Evolutionary conservation across 2,797 vertebrate species (phyloP), one percentile per base, ranked within the genome.

Genomic region (Sphaeramia orbicularis): DNA sequence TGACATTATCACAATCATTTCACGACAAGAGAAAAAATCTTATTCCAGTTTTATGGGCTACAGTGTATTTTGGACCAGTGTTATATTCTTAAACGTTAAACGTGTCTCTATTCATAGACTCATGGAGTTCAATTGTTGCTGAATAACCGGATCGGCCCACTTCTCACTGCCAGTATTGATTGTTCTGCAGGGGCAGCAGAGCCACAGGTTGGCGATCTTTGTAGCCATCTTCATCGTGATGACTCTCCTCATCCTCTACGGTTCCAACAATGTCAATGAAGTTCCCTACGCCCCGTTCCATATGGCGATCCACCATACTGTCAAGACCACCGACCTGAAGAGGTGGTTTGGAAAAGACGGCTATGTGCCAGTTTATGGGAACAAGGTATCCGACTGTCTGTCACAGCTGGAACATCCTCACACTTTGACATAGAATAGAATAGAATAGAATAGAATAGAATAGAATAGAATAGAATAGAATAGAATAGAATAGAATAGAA

Each of bases 241-340:
- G 78, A 99, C 94, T 45, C 94, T 99, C 80, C 93, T 98, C 89
- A 97, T 99, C 91, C 94, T 99, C 83, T 97, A 96, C 81, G 95
- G 94, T 89, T 99, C 96, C 19, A 95, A 95, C 91, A 96, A 92
- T 15, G 85, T 85, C 76, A 95, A 42, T 0, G 95, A 97, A 8
- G 85, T 80, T 11, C 74, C 83, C 75, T 92, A 80, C 83, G 88
- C 51, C 71, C 87, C 89, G 19, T 93, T 90, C 77, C 93, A 81
- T 42, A 71, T 83, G 42, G 75, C 52, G 1, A 74, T 74, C 69
- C 86, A 69, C 37, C 91, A 80, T 27, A 14, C 56, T 1, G 1
- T 78, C 38, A 93, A 71, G 80, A 86, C 84, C 15, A 87, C 95
- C 2, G 85, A 96, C 86, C 91, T 99, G 59, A 98, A 92, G 90